These are phyloP conservation scores for Callorhinus ursinus DNA, from an alignment of 2,113 vertebrate species.

Conservation along the genomic window DNA sequence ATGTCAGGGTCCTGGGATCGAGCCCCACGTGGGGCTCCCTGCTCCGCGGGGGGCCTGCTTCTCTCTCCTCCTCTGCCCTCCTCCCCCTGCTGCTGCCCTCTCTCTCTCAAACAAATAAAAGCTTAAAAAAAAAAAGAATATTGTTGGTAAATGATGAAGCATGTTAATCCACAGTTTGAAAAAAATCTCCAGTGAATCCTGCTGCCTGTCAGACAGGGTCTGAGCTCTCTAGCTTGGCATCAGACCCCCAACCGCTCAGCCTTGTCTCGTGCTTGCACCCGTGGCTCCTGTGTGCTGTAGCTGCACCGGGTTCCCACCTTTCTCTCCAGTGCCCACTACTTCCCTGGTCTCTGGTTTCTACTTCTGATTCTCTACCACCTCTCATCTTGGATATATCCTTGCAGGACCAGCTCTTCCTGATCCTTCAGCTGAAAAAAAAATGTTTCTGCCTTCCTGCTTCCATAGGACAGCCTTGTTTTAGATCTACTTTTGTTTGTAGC, in stretches of 20 bases:
- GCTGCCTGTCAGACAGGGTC: not conserved
- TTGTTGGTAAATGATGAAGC: not conserved
- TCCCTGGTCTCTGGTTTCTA: not conserved
- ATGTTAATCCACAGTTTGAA: not conserved
- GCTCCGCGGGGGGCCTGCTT: not conserved
- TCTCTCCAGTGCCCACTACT: not conserved
- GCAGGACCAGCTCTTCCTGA: not conserved
- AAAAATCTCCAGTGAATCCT: not conserved
- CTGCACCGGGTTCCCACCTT: fast-evolving
- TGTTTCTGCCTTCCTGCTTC: not conserved
- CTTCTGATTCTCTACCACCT: not conserved
- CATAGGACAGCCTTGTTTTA: not conserved
- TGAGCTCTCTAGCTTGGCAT: not conserved
- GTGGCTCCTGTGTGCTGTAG: not conserved
- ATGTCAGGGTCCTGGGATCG: not conserved
- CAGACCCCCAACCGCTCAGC: not conserved
- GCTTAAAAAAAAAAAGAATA: not conserved
- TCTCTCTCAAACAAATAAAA: not conserved
- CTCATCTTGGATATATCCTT: not conserved
- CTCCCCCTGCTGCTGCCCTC: not conserved
- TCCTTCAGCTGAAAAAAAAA: not conserved
- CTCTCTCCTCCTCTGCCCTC: not conserved
- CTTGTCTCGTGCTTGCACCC: not conserved
- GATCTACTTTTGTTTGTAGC: not conserved
- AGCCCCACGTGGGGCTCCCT: not conserved